These are phyloP conservation scores for Timandra comae DNA, from an alignment of 2,888 invertebrate species.

Conservation along the genomic window DNA sequence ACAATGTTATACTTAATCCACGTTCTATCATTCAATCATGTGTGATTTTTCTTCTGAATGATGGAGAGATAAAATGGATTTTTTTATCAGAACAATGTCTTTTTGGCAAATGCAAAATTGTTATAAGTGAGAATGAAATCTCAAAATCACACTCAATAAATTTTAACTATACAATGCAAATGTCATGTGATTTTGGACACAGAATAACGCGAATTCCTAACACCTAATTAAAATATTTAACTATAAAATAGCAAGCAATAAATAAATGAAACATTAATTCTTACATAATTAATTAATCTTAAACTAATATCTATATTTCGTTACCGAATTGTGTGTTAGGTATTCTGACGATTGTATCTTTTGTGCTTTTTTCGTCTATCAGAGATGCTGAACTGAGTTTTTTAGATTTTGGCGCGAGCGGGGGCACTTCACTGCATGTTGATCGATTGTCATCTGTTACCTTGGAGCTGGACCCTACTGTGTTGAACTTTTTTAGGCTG, in stretches of 20 bases:
- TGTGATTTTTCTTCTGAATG: too few species aligned
- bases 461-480: slow-evolving; percentile 51
- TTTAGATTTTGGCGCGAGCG: slow-evolving; percentile 58
- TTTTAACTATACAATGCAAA: too few species aligned
- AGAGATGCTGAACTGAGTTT: slow-evolving; percentile 68
- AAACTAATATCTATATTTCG: slow-evolving; percentile 40
- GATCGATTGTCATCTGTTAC: slow-evolving; percentile 60
- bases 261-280: slow-evolving; percentile 24
- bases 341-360: slow-evolving; percentile 66
- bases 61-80: too few species aligned
- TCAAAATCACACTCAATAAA: too few species aligned
- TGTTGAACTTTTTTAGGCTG: slow-evolving; percentile 59
- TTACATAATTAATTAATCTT: too few species aligned
- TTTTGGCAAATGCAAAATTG: too few species aligned
- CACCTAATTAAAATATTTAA: slow-evolving; percentile 16
- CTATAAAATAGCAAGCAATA: slow-evolving; percentile 29
- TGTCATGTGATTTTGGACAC: too few species aligned
- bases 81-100: too few species aligned
- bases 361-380: slow-evolving; percentile 61
- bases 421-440: slow-evolving; percentile 63
- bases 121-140: too few species aligned
- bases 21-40: too few species aligned
- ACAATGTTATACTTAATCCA: too few species aligned
- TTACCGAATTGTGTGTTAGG: slow-evolving; percentile 59
- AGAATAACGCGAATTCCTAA: slow-evolving; percentile 3